Base-by-base conservation (phyloP, 2,113 vertebrate genomes). In the Bambusicola thoracicus region DNA sequence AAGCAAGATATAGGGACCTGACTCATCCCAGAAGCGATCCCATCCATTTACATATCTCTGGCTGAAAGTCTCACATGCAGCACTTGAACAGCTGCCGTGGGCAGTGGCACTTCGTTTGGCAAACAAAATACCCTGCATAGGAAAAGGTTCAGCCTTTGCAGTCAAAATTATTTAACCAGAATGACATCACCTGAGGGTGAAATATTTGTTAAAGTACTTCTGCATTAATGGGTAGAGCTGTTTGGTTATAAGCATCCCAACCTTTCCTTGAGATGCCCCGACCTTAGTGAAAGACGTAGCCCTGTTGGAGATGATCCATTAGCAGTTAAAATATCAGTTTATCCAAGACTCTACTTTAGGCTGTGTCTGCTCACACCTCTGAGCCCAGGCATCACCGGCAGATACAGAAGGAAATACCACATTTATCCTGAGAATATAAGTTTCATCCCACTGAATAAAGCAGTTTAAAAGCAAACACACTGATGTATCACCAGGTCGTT, bases 21-120 rank as follows among this genome's bases (percentile, higher is more conserved):
- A 97, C 92, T 97, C 95, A 96, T 95, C 62, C 93, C 77, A 75
- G 51, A 95, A 97, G 82, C 3, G 40, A 86, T 92, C 77, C 93
- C 48, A 94, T 40, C 93, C 48, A 94, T 40, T 86, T 90, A 93
- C 77, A 24, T 72, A 81, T 74, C 85, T 74, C 87, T 63, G 82
- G 87, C 68, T 83, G 87, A 92, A 68, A 5, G 0, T 43, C 68
- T 70, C 10, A 36, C 87, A 58, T 2, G 3, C 73, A 67, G 75
- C 81, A 38, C 61, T 62, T 29, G 27, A 87, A 46, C 6, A 1
- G 30, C 73, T 69, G 75, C 89, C 4, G 0, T 73, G 87, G 79
- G 85, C 68, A 74, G 34, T 34, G 63, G 53, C n/a, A 15, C 85
- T 68, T 66, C 74, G 5, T 18, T 44, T 85, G 87, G 85, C 89